Conservation (phyloP, 2,797 vertebrate genomes). For the Takifugu rubripes region DNA sequence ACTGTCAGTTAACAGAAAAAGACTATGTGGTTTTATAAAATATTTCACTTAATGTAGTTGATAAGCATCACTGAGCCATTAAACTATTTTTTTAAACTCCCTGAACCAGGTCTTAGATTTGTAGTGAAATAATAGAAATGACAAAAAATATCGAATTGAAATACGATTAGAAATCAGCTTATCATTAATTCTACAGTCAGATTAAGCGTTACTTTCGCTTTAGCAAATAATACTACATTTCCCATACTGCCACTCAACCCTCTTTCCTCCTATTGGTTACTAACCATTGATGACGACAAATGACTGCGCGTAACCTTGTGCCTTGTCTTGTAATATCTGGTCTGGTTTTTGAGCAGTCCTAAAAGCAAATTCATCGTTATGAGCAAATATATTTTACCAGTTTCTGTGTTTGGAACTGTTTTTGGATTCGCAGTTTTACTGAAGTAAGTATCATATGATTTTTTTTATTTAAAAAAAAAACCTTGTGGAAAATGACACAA, state of each 20-base stretch:
- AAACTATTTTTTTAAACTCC: no score
- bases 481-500: background rate
- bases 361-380: slow-evolving; percentile 36
- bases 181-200: no score
- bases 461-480: background rate
- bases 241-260: slow-evolving; percentile 36
- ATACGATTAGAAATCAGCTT: no score
- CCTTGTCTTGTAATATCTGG: background rate
- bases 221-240: slow-evolving; percentile 43
- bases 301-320: slow-evolving; percentile 61
- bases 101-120: no score
- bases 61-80: no score
- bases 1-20: no score
- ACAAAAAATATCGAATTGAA: no score
- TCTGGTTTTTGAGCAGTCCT: background rate
- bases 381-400: slow-evolving; percentile 73
- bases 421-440: slow-evolving; percentile 71
- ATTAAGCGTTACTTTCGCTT: background rate
- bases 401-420: slow-evolving; percentile 70
- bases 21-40: no score
- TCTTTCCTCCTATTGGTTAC: slow-evolving; percentile 17
- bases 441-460: slow-evolving; percentile 66
- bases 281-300: slow-evolving; percentile 27
- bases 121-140: no score
- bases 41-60: no score